Conservation (phyloP, 1,140 invertebrate genomes). For the Mesaphorura yosii region DNA sequence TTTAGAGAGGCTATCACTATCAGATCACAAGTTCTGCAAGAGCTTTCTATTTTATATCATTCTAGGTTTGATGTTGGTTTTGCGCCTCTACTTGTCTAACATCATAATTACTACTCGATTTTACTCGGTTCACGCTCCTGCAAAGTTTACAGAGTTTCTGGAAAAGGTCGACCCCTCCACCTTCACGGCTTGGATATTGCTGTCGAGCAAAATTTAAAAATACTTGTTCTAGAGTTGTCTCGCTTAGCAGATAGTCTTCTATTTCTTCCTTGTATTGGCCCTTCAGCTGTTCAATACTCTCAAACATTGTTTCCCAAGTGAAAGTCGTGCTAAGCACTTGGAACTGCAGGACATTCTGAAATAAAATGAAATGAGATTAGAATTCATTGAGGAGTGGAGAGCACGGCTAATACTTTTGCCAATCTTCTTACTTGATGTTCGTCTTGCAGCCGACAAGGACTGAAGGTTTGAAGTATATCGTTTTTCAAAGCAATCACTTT, state of each 20-base stretch:
- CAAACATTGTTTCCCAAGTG: conserved; percentile 44
- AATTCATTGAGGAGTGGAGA: not conserved
- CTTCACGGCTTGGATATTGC: conserved; percentile 22
- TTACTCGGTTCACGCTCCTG: no score
- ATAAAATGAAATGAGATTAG: not conserved
- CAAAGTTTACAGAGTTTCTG: no score
- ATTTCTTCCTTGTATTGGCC: conserved; percentile 34
- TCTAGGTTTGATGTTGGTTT: no score
- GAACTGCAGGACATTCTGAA: conserved; percentile 46
- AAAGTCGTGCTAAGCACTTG: conserved; percentile 38
- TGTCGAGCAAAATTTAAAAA: conserved; percentile 37
- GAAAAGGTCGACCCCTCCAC: not conserved
- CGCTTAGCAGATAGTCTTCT: conserved; percentile 51
- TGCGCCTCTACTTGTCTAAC: no score
- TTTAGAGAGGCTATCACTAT: no score
- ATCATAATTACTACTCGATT: no score
- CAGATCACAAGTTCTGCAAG: no score
- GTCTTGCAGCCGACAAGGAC: conserved; percentile 27
- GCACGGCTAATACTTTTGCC: not conserved
- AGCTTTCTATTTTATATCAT: no score
- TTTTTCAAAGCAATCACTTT: conserved; percentile 3
- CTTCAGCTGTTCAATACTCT: conserved; percentile 42
- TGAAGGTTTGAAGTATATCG: conserved; percentile 19
- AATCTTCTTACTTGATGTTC: conserved; percentile 25
- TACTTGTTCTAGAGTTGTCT: conserved; percentile 54